Conservation (phyloP, 23 tunicate genomes). For the Botrylloides violaceus region DNA sequence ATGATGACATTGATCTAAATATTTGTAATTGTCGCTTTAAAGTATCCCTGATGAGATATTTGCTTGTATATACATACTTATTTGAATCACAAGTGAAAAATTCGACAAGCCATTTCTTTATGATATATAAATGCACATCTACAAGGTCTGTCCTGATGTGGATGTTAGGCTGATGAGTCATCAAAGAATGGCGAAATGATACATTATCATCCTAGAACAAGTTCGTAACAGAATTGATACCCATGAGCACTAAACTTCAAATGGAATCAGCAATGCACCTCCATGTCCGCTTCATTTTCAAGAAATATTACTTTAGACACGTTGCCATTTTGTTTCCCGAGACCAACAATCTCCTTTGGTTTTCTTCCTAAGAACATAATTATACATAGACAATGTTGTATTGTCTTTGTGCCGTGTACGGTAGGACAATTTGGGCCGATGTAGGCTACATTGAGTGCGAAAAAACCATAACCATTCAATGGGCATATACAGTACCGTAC, state of each 20-base stretch:
- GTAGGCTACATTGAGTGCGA: too few species aligned
- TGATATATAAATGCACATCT: conserved; percentile 62
- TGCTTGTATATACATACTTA: conserved; percentile 16
- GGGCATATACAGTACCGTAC: too few species aligned
- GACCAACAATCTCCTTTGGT: conserved; percentile 65
- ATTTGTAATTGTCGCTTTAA: too few species aligned
- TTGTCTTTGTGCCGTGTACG: too few species aligned
- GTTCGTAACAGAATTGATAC: too few species aligned
- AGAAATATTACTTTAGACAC: conserved; percentile 42
- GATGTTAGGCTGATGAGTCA: conserved; percentile 37
- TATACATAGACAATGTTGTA: too few species aligned
- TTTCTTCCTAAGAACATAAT: conserved; percentile 37
- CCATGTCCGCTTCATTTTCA: conserved; percentile 76
- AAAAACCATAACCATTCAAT: too few species aligned
- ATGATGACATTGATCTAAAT: conserved; percentile 35
- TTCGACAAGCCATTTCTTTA: conserved; percentile 59
- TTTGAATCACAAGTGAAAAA: conserved; percentile 31
- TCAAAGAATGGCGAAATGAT: conserved; percentile 27
- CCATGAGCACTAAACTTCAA: too few species aligned
- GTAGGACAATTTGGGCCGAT: too few species aligned
- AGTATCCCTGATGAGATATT: too few species aligned
- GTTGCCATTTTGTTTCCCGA: conserved; percentile 4
- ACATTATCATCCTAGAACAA: conserved; percentile 42
- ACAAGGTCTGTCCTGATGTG: conserved; percentile 54
- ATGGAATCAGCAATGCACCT: too few species aligned